Conservation (phyloP, 2,797 vertebrate genomes). For the Silurus lanzhouensis region DNA sequence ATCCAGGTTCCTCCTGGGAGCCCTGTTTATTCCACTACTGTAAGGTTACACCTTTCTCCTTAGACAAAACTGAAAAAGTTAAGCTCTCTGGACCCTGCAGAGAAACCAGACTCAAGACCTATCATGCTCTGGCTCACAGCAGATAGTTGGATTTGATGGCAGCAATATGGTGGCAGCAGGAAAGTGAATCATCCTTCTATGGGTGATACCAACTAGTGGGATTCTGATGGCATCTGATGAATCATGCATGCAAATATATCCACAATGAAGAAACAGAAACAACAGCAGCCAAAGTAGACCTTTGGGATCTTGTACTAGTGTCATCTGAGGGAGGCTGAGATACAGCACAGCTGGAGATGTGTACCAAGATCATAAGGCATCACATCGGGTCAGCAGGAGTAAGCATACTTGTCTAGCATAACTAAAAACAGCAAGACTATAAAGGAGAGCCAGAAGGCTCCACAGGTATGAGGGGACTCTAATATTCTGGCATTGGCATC, state of each 20-base stretch:
- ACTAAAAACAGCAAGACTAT: not conserved
- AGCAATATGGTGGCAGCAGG: constrained; percentile 7
- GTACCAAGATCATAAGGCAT: not conserved
- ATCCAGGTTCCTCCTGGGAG: too few relatives aligned
- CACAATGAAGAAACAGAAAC: not conserved
- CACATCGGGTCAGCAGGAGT: not conserved
- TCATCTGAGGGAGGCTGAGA: constrained; percentile 3
- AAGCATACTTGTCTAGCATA: not conserved
- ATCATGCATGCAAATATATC: constrained; percentile 28
- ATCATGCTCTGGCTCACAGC: constrained; percentile 15
- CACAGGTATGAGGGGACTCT: not conserved
- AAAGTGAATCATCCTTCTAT: constrained; percentile 26
- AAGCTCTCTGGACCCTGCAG: not conserved
- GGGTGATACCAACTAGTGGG: constrained; percentile 14
- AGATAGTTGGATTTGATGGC: constrained; percentile 16
- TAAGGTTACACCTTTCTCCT: not conserved
- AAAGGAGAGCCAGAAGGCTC: not conserved
- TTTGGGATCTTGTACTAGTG: not conserved
- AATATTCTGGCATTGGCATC: not conserved
- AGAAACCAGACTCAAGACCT: not conserved
- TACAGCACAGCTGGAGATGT: not conserved
- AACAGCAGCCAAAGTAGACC: constrained; percentile 9
- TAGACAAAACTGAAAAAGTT: not conserved
- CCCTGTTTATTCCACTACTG: too few relatives aligned
- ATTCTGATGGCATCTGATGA: constrained; percentile 22